These are phyloP conservation scores for Passer domesticus DNA, from an alignment of 2,113 vertebrate genomes.

Conservation along the genomic window DNA sequence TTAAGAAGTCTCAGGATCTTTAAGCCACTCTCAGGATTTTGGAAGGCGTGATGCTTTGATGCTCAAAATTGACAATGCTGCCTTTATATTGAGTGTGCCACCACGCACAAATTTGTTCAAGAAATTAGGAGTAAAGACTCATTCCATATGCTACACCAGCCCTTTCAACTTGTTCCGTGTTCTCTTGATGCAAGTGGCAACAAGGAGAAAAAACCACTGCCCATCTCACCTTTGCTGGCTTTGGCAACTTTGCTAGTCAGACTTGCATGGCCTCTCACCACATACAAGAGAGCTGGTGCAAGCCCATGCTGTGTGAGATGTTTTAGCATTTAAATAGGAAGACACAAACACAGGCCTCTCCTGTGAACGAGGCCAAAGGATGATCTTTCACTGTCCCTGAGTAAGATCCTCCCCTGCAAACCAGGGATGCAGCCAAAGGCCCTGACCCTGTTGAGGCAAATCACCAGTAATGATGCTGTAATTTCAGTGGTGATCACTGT, in stretches of 20 bases:
- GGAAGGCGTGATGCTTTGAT: background rate
- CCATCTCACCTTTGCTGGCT: background rate
- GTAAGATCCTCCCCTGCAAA: background rate
- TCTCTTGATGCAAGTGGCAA: background rate
- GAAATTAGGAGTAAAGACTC: background rate
- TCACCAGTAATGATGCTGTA: background rate
- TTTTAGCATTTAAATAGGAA: background rate
- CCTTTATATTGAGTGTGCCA: background rate
- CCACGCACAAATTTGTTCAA: background rate
- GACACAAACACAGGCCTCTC: background rate
- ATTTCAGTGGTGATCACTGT: background rate
- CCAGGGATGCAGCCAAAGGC: background rate
- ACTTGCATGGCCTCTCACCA: rapidly evolving
- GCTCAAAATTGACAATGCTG: slow-evolving; percentile 1
- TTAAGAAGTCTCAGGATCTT: slow-evolving; percentile 21
- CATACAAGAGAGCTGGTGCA: background rate
- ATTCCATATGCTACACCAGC: background rate
- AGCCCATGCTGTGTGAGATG: rapidly evolving
- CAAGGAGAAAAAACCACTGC: background rate
- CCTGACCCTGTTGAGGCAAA: background rate
- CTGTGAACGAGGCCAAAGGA: background rate
- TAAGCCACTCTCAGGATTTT: slow-evolving; percentile 9
- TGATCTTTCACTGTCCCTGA: background rate
- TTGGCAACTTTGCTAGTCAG: background rate
- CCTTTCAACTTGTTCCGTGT: background rate